Conservation (phyloP, 92 coral and sea anemone genomes). For the Plumapathes pennacea region DNA sequence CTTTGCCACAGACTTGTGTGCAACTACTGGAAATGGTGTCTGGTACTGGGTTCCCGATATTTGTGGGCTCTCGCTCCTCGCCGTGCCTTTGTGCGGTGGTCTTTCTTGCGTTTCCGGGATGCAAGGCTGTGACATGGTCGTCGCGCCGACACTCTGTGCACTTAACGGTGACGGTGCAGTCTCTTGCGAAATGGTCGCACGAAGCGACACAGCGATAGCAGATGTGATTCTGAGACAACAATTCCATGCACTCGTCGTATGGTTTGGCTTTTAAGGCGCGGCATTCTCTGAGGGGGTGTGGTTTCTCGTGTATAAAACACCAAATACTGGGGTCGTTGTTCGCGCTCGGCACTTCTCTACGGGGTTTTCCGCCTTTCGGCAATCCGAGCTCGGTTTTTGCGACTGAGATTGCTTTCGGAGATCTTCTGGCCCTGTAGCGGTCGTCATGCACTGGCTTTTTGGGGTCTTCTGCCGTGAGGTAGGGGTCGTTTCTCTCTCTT, state of each 20-base stretch:
- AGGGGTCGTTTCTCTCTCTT: conserved; percentile 44
- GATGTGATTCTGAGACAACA: conserved; percentile 28
- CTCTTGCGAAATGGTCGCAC: conserved; percentile 24
- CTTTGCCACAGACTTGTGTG: conserved; percentile 38
- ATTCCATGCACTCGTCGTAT: conserved; percentile 6
- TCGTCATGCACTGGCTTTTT: too few relatives aligned
- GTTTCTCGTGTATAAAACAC: conserved; percentile 46
- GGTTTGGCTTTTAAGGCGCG: conserved; percentile 29
- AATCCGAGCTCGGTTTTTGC: conserved; percentile 6
- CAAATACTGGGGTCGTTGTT: conserved; percentile 19
- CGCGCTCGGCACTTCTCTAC: too few relatives aligned
- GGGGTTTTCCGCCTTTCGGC: conserved; percentile 9
- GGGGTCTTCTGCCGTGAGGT: conserved; percentile 14
- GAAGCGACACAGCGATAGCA: conserved; percentile 48
- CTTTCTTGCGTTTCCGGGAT: conserved; percentile 4
- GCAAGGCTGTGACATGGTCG: conserved; percentile 30
- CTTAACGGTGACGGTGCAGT: conserved; percentile 17
- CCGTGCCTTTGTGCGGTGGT: conserved; percentile 9
- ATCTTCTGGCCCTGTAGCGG: not conserved
- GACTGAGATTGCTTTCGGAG: not conserved
- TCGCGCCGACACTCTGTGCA: conserved; percentile 30
- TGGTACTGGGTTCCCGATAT: not conserved
- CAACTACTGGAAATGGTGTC: conserved; percentile 20
- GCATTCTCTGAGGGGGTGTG: conserved; percentile 43
- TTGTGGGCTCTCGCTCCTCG: conserved; percentile 20